These are phyloP conservation scores for Chunga burmeisteri DNA, from an alignment of 2,113 vertebrate genomes.

Conservation along the genomic window DNA sequence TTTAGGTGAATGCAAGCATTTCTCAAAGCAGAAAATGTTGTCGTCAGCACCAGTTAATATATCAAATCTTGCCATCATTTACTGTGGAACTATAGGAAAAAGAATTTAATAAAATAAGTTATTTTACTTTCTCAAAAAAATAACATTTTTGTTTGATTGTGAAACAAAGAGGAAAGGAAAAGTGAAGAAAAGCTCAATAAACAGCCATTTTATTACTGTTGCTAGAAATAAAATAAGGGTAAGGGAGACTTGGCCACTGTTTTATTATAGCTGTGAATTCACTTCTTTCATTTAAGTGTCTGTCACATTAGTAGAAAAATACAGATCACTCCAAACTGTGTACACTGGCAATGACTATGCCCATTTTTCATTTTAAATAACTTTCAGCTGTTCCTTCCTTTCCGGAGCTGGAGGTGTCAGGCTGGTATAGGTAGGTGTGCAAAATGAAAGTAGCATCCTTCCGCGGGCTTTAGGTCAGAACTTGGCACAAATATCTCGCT, in stretches of 20 bases:
- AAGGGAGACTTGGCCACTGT: conserved; percentile 34
- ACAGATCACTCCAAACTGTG: conserved; percentile 37
- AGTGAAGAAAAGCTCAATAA: conserved; percentile 67
- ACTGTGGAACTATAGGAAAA: background rate
- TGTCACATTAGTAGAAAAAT: conserved; percentile 74
- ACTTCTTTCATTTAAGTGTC: conserved; percentile 70
- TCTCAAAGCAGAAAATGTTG: background rate
- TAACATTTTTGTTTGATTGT: conserved; percentile 72
- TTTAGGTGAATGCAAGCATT: background rate
- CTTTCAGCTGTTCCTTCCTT: conserved; percentile 10
- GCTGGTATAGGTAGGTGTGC: background rate
- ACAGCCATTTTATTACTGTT: conserved; percentile 75
- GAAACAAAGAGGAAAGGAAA: conserved; percentile 48
- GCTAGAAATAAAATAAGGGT: conserved; percentile 58
- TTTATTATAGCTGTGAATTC: conserved; percentile 66
- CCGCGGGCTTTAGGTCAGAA: background rate
- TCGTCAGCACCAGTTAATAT: background rate
- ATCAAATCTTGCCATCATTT: background rate
- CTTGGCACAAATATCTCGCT: background rate
- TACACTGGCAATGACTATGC: conserved; percentile 25
- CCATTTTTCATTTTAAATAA: conserved; percentile 66
- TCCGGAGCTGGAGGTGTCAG: background rate
- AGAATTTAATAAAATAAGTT: conserved; percentile 53
- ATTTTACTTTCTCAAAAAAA: conserved; percentile 70
- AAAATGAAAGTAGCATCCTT: background rate